Evolutionary conservation across 2,797 vertebrate species (phyloP).

Genomic region (Salarias fasciatus): DNA sequence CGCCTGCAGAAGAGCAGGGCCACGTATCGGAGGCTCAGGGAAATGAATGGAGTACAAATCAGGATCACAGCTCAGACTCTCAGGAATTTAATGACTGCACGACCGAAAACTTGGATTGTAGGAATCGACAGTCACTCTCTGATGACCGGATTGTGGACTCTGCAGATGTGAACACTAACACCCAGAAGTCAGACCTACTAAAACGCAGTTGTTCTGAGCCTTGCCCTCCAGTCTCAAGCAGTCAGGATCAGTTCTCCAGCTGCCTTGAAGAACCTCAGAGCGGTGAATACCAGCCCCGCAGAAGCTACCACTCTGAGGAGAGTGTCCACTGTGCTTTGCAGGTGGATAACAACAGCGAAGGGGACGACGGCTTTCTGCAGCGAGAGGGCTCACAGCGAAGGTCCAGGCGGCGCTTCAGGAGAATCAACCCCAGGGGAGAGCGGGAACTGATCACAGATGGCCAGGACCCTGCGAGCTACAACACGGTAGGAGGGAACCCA

Average conservation of each 20-base stretch:
- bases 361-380: slow-evolving; percentile 86
- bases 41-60: neutral
- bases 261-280: slow-evolving; percentile 15
- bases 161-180: slow-evolving; percentile 8
- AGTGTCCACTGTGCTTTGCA: slow-evolving; percentile 83
- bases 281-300: neutral
- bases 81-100: neutral
- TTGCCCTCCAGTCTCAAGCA: slow-evolving; percentile 4
- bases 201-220: slow-evolving; percentile 55
- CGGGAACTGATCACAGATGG: slow-evolving; percentile 90
- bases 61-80: slow-evolving; percentile 8
- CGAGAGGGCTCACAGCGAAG: slow-evolving; percentile 87
- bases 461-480: slow-evolving; percentile 81
- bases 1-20: slow-evolving; percentile 65
- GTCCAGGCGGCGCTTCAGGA: slow-evolving; percentile 89
- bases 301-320: slow-evolving; percentile 61
- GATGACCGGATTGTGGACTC: slow-evolving; percentile 24
- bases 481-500: slow-evolving; percentile 76
- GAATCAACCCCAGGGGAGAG: slow-evolving; percentile 89
- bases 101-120: slow-evolving; percentile 33
- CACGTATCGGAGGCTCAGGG: slow-evolving; percentile 25
- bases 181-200: slow-evolving; percentile 29
- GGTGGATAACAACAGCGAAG: slow-evolving; percentile 93
- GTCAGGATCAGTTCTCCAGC: neutral
- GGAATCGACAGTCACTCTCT: neutral